Evolutionary conservation across 2,797 vertebrate genomes (phyloP).

Genomic region (Anniella stebbinsi): DNA sequence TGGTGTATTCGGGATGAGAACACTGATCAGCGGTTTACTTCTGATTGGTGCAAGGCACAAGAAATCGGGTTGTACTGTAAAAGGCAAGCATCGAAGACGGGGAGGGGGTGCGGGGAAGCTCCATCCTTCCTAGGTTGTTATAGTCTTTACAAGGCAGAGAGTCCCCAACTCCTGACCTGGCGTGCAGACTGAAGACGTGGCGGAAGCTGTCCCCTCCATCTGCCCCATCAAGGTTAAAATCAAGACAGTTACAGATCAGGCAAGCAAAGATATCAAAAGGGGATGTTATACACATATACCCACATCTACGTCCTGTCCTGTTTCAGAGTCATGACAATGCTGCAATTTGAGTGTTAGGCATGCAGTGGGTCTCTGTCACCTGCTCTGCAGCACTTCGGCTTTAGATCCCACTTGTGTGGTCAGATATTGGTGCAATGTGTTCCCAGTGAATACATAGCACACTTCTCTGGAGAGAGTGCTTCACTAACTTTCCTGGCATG

Average conservation of each 20-base stretch:
- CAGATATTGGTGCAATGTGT: constrained; percentile 2
- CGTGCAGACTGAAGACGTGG: background rate
- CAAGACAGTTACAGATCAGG: background rate
- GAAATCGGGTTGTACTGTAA: background rate
- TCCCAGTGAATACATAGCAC: background rate
- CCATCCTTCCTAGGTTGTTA: background rate
- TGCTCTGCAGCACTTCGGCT: constrained; percentile 8
- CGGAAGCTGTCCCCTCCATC: background rate
- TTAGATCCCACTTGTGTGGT: background rate
- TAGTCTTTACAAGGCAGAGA: background rate
- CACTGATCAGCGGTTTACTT: background rate
- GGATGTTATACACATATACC: background rate
- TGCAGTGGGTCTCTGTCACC: background rate
- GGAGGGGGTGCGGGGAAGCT: background rate
- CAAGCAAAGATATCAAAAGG: background rate
- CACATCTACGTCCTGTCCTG: background rate
- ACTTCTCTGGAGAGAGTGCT: background rate
- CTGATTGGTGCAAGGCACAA: background rate
- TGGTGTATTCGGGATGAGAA: background rate
- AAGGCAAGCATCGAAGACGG: background rate
- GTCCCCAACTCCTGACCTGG: background rate
- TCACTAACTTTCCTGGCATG: background rate
- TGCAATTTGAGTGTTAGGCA: background rate
- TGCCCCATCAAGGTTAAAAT: constrained; percentile 5
- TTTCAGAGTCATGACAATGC: background rate